Evolutionary conservation across 2,113 vertebrate species (phyloP).

Genomic region (Calyptomena viridis): DNA sequence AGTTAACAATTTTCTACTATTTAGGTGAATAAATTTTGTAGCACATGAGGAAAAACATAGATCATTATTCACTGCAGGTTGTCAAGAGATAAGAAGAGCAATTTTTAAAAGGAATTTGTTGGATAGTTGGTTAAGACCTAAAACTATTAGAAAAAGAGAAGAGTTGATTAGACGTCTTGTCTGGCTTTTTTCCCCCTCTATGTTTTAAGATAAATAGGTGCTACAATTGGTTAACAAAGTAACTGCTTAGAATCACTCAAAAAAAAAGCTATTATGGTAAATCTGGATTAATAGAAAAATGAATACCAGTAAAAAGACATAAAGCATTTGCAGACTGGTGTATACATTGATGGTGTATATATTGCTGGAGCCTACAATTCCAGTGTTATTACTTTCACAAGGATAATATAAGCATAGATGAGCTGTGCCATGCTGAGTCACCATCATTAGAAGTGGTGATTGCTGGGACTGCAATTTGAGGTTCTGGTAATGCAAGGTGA

Average conservation of each 20-base stretch:
- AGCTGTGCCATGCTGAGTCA: not conserved
- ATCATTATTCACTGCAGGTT: not conserved
- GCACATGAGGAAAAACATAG: not conserved
- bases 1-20: not conserved
- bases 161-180: not conserved
- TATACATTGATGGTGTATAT: no score
- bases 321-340: not conserved
- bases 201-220: not conserved
- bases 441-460: not conserved
- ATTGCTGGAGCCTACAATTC: not conserved
- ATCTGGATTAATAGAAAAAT: not conserved
- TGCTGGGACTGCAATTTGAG: not conserved
- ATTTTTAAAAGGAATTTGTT: not conserved
- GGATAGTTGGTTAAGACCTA: not conserved
- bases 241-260: not conserved
- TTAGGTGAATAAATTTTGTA: not conserved
- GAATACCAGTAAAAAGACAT: not conserved
- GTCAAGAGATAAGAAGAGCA: not conserved
- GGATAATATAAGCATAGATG: not conserved
- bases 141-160: not conserved
- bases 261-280: not conserved
- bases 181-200: accelerated
- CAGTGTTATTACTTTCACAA: not conserved
- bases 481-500: not conserved
- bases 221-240: not conserved